Evolutionary conservation across 2,888 invertebrate genomes (phyloP).

Genomic region (Encarsia formosa): DNA sequence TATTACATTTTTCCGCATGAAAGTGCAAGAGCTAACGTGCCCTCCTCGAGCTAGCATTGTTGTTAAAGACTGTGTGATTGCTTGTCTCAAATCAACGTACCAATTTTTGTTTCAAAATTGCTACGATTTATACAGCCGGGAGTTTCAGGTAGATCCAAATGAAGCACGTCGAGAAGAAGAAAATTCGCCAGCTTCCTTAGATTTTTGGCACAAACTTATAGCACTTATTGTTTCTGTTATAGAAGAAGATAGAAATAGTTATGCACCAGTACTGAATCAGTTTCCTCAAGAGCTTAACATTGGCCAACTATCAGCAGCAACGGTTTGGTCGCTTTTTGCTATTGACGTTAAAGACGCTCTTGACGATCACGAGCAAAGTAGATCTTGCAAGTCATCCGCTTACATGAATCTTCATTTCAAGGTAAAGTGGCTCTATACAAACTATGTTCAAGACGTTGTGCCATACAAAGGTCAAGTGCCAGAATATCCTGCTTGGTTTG

Average conservation of each 20-base stretch:
- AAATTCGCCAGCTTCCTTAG: slow-evolving; percentile 83
- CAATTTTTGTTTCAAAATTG: slow-evolving; percentile 99
- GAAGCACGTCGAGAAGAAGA: slow-evolving; percentile 84
- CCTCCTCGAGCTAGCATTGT: slow-evolving; percentile 98
- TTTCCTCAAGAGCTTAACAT: slow-evolving; percentile 99
- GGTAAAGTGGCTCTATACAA: slow-evolving; percentile 97
- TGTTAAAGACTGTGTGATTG: slow-evolving; percentile 98
- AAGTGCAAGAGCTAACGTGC: slow-evolving; percentile 97
- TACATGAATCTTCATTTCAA: slow-evolving; percentile 99
- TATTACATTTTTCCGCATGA: slow-evolving; percentile 99
- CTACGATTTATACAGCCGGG: slow-evolving; percentile 91
- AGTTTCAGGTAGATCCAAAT: slow-evolving; percentile 88
- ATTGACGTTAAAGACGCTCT: slow-evolving; percentile 96
- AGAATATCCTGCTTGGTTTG: slow-evolving; percentile 99
- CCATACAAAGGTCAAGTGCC: slow-evolving; percentile 96
- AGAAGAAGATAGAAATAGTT: slow-evolving; percentile 97
- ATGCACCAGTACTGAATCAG: slow-evolving; percentile 96
- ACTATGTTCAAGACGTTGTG: slow-evolving; percentile 96
- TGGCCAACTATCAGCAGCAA: slow-evolving; percentile 93
- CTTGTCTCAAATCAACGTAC: slow-evolving; percentile 97
- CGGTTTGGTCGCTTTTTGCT: slow-evolving; percentile 96
- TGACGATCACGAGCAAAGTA: slow-evolving; percentile 95
- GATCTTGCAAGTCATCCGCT: slow-evolving; percentile 94
- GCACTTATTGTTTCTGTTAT: slow-evolving; percentile 97
- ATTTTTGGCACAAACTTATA: slow-evolving; percentile 98